These are phyloP conservation scores for Xanthorhoe spadicearia DNA, from an alignment of 2,888 invertebrate species.

Conservation along the genomic window DNA sequence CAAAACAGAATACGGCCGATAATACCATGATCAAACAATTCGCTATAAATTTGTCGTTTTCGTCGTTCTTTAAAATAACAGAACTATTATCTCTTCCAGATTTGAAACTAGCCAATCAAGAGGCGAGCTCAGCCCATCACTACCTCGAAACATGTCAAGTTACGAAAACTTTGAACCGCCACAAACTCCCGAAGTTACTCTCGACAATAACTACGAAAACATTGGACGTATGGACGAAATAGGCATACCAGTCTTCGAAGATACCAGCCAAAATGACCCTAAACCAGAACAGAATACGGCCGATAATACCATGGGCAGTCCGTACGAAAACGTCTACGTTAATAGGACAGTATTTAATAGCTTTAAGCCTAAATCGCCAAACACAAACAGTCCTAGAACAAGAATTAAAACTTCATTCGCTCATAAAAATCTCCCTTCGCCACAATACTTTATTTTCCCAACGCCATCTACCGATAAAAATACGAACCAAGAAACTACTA, in stretches of 20 bases:
- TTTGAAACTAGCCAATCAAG: conserved; percentile 79
- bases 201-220: conserved; percentile 69
- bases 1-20: conserved; percentile 43
- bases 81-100: conserved; percentile 49
- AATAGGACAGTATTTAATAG: conserved; percentile 65
- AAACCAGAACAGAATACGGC: conserved; percentile 47
- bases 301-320: conserved; percentile 57
- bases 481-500: conserved; percentile 43
- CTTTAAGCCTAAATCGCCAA: conserved; percentile 77
- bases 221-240: conserved; percentile 78
- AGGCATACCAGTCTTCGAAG: conserved; percentile 76
- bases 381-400: conserved; percentile 84
- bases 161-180: conserved; percentile 84
- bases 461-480: conserved; percentile 68
- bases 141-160: conserved; percentile 75
- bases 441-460: conserved; percentile 80
- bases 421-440: conserved; percentile 78
- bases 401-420: conserved; percentile 86
- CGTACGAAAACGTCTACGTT: conserved; percentile 86
- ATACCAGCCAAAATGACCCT: conserved; percentile 61
- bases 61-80: too few species aligned
- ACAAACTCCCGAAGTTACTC: conserved; percentile 67
- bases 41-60: too few species aligned
- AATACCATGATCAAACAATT: too few species aligned
- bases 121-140: conserved; percentile 63